These are phyloP conservation scores for Alcedo quadribrachys DNA, from an alignment of 2,797 vertebrate species.

Conservation along the genomic window DNA sequence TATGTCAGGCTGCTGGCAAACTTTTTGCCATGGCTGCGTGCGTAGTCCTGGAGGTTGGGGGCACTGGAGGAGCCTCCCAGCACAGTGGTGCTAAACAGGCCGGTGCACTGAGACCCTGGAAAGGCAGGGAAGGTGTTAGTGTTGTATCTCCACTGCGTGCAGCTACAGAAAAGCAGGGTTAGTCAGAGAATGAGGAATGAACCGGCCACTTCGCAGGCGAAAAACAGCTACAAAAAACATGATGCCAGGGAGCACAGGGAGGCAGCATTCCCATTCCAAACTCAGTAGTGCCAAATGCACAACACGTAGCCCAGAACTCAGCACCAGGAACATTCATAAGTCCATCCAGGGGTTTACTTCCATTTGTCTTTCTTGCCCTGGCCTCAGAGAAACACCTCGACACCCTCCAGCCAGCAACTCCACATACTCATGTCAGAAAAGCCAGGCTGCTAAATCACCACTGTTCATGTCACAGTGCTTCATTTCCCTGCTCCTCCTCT, in stretches of 20 bases:
- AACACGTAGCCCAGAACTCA: background rate
- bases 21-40: slow-evolving; percentile 98
- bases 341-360: background rate
- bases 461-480: background rate
- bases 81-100: slow-evolving; percentile 99
- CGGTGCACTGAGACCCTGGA: slow-evolving; percentile 98
- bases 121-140: slow-evolving; percentile 83
- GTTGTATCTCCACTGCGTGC: slow-evolving; percentile 58
- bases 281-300: background rate
- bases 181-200: slow-evolving; percentile 37
- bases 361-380: background rate
- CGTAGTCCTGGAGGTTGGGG: slow-evolving; percentile 99
- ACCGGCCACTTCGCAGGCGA: background rate
- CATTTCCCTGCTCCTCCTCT: background rate
- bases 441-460: background rate
- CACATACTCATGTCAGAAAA: background rate
- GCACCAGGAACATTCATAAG: background rate
- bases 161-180: slow-evolving; percentile 63
- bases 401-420: background rate
- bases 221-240: background rate
- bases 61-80: slow-evolving; percentile 99
- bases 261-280: background rate
- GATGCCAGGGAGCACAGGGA: background rate
- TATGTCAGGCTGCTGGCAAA: slow-evolving; percentile 92
- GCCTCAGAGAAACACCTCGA: background rate